These are phyloP conservation scores for Dryobota labecula DNA, from an alignment of 2,888 invertebrate genomes.

Conservation along the genomic window DNA sequence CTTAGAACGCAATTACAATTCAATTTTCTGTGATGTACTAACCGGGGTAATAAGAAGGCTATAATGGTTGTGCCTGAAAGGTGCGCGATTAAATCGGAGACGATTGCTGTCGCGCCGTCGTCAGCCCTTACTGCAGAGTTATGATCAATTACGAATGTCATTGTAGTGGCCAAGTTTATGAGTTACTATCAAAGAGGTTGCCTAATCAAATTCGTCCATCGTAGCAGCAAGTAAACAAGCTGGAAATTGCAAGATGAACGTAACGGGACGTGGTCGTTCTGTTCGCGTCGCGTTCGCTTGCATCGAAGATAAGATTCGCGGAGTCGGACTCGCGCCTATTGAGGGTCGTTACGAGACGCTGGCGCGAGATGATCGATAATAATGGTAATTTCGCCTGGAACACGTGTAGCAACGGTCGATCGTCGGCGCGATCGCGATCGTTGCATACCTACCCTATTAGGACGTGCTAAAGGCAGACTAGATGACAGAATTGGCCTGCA, in stretches of 20 bases:
- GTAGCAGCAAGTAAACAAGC: slow-evolving; percentile 77
- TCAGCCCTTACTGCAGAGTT: slow-evolving; percentile 61
- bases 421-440: slow-evolving; percentile 83
- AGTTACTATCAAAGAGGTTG: slow-evolving; percentile 44
- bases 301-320: slow-evolving; percentile 81
- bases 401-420: slow-evolving; percentile 88
- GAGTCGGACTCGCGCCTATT: slow-evolving; percentile 82
- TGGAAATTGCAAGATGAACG: slow-evolving; percentile 76
- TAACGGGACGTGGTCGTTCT: slow-evolving; percentile 77
- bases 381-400: slow-evolving; percentile 88
- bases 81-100: slow-evolving; percentile 75
- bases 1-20: slow-evolving; percentile 84
- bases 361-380: slow-evolving; percentile 90
- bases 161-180: slow-evolving; percentile 62
- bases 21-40: slow-evolving; percentile 82
- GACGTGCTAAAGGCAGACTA: slow-evolving; percentile 80
- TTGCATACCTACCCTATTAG: slow-evolving; percentile 84
- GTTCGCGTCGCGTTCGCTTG: slow-evolving; percentile 66
- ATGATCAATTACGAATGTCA: slow-evolving; percentile 63
- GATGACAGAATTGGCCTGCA: slow-evolving; percentile 81
- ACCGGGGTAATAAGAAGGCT: slow-evolving; percentile 75
- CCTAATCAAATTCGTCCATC: slow-evolving; percentile 67
- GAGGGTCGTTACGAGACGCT: slow-evolving; percentile 87
- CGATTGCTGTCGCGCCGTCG: slow-evolving; percentile 68
- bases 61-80: slow-evolving; percentile 69